A percentile compares a stretch with the other conserved stretches of the same genome.
phyloP scores from a whole-genome alignment of 37 sponge, comb jelly and placozoan genomes.

The Beroe forskalii region DNA sequence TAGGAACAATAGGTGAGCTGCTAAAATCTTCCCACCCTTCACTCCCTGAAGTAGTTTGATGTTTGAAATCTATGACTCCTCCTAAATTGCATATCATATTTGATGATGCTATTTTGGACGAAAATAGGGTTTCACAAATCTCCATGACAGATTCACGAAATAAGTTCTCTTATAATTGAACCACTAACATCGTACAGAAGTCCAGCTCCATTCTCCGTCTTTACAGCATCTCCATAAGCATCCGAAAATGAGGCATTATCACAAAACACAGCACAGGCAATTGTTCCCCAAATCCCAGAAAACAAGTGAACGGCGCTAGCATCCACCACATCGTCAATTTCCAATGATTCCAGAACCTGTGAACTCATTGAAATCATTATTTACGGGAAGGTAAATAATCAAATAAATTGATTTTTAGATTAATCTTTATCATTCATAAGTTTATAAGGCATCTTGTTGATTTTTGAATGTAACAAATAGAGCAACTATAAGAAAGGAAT shows the following conservation, averaged over 20 bases:
- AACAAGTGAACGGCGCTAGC: conserved; percentile 32
- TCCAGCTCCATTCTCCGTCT: background rate
- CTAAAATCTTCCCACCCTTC: conserved; percentile 16
- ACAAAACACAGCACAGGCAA: conserved; percentile 8
- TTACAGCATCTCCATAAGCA: background rate
- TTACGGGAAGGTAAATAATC: background rate
- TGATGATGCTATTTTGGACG: too few relatives aligned
- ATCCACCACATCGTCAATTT: conserved; percentile 59
- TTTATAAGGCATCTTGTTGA: too few relatives aligned
- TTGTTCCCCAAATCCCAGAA: conserved; percentile 46
- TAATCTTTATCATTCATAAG: too few relatives aligned
- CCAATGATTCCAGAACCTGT: background rate
- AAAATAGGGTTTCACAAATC: too few relatives aligned
- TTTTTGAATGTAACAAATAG: too few relatives aligned
- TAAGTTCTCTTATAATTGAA: too few relatives aligned
- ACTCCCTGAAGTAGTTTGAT: conserved; percentile 19
- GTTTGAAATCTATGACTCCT: too few relatives aligned
- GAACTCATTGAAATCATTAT: background rate
- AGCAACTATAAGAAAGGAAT: too few relatives aligned
- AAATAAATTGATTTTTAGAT: too few relatives aligned
- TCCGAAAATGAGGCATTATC: background rate
- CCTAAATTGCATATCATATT: too few relatives aligned
- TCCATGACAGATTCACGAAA: too few relatives aligned
- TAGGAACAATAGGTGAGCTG: conserved; percentile 19
- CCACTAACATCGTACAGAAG: conserved; percentile 36